These are phyloP conservation scores for Cyrtonyx montezumae DNA, from an alignment of 2,113 vertebrate species.

Conservation along the genomic window DNA sequence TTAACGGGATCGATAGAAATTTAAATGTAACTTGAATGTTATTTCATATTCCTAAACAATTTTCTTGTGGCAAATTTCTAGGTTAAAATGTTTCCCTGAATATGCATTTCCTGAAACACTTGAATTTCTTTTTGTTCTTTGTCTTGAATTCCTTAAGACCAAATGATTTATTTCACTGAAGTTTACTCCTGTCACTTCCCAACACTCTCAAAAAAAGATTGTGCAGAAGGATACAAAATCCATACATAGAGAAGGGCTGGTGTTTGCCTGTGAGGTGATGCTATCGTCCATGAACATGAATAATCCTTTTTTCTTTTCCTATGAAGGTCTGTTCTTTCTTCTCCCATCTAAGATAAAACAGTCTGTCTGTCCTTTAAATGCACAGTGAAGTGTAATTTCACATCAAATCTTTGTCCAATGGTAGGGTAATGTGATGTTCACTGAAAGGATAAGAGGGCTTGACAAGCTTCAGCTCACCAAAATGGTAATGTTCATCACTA, in stretches of 20 bases:
- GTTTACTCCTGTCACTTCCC: constrained; percentile 18
- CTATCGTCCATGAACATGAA: constrained; percentile 19
- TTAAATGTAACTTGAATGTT: neutral
- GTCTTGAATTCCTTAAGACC: neutral
- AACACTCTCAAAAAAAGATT: neutral
- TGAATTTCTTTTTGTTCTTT: neutral
- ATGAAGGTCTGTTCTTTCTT: constrained; percentile 30
- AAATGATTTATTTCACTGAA: constrained; percentile 45
- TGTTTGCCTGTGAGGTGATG: constrained; percentile 4
- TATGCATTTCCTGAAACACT: neutral
- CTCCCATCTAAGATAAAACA: constrained; percentile 20
- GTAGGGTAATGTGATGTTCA: constrained; percentile 28
- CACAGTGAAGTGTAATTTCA: constrained; percentile 62
- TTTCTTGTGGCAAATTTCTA: constrained; percentile 7
- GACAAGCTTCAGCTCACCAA: constrained; percentile 61
- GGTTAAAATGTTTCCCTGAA: neutral
- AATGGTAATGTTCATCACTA: constrained; percentile 57
- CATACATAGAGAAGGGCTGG: neutral
- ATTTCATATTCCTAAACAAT: neutral
- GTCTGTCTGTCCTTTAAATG: constrained; percentile 56
- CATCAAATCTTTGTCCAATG: constrained; percentile 39
- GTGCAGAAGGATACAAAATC: constrained; percentile 47
- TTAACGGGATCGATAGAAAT: constrained; percentile 18
- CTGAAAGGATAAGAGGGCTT: constrained; percentile 36
- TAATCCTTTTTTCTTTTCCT: constrained; percentile 23